These are phyloP conservation scores for Colossoma macropomum DNA, from an alignment of 2,113 vertebrate species.

Conservation along the genomic window DNA sequence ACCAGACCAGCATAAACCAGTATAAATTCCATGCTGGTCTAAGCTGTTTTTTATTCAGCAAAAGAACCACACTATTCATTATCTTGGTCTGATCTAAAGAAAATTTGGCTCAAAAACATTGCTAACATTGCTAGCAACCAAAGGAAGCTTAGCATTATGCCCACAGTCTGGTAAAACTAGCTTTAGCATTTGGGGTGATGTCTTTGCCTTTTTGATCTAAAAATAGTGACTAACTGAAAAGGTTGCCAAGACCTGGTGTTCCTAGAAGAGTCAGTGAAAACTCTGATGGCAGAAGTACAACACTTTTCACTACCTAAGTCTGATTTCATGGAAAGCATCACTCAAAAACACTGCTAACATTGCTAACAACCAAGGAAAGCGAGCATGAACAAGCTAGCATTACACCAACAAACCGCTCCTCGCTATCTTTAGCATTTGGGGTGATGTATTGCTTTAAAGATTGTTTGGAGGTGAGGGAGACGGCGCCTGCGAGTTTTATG, in stretches of 20 bases:
- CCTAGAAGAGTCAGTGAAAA: not conserved
- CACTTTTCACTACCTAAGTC: not conserved
- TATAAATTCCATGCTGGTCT: too few species aligned
- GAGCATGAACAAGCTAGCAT: not conserved
- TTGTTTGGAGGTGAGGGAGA: conserved; percentile 22
- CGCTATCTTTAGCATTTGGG: not conserved
- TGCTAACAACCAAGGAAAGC: not conserved
- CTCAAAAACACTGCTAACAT: not conserved
- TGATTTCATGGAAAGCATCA: not conserved
- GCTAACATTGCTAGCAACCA: not conserved
- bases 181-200: not conserved
- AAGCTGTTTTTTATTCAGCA: too few species aligned
- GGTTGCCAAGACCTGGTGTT: not conserved
- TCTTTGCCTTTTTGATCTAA: not conserved
- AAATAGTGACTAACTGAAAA: not conserved
- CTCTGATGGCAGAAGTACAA: too few species aligned
- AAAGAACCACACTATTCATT: not conserved
- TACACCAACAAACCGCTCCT: not conserved
- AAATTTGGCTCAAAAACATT: not conserved
- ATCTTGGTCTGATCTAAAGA: not conserved
- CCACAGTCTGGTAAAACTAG: not conserved
- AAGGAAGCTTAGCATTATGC: not conserved
- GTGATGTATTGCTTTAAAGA: conserved; percentile 5
- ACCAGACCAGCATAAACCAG: too few species aligned
- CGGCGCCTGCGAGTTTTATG: conserved; percentile 30